phyloP scores from a whole-genome alignment of 30 jellyfish, hydroid and myxozoan genomes.

The Aurelia aurita complex sp. Pacific region DNA sequence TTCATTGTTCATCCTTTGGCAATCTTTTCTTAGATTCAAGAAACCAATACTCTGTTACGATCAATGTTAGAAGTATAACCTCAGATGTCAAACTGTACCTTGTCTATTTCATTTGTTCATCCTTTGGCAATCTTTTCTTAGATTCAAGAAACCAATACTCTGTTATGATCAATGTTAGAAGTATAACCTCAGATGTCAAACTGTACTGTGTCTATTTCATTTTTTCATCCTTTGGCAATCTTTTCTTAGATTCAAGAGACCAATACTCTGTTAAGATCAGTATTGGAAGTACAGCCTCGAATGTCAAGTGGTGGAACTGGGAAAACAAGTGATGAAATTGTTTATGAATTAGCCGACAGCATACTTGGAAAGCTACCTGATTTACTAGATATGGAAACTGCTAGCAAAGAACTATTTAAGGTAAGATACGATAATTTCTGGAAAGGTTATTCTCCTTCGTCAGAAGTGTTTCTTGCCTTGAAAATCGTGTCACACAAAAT shows the following conservation, averaged over 20 bases:
- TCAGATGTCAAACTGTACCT: not conserved
- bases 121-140: not conserved
- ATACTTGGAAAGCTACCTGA: slow-evolving; percentile 84
- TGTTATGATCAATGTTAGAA: too few species aligned
- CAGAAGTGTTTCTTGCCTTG: not conserved
- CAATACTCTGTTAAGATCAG: slow-evolving; percentile 61
- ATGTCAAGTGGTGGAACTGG: slow-evolving; percentile 87
- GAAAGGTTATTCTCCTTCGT: slow-evolving; percentile 3
- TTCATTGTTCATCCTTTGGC: not conserved
- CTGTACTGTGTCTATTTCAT: not conserved
- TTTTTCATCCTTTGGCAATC: not conserved
- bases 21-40: not conserved
- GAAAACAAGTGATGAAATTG: slow-evolving; percentile 92
- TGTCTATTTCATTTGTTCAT: not conserved
- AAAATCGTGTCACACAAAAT: too few species aligned
- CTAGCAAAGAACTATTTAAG: slow-evolving; percentile 72
- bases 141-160: too few species aligned
- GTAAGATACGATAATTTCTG: slow-evolving; percentile 7
- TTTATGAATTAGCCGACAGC: slow-evolving; percentile 82
- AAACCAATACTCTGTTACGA: too few species aligned
- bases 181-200: too few species aligned
- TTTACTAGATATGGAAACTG: slow-evolving; percentile 83
- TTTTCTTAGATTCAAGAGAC: slow-evolving; percentile 82
- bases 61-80: too few species aligned
- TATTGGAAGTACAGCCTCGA: slow-evolving; percentile 92